Base-by-base conservation (phyloP, 2,888 invertebrate genomes). In the Thereva nobilitata region DNA sequence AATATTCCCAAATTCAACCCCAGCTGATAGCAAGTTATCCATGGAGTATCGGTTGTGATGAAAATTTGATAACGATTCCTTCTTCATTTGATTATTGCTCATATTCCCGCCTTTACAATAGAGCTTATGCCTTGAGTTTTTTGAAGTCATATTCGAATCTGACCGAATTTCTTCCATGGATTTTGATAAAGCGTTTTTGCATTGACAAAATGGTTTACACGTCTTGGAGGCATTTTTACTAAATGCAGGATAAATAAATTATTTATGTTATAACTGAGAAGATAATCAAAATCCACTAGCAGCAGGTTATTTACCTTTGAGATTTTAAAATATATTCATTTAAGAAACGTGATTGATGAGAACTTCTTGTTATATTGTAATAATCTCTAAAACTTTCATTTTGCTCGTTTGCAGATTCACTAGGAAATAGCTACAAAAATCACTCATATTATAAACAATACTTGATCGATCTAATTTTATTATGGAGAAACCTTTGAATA, bases 161-260 rank as follows among this genome's bases (percentile, higher is more conserved):
- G 86, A 85, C 54, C 89, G 83, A 9, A 90, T 87, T 75, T 90
- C 90, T 74, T 90, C 90, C 78, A 90, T 83, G 2, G 90, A 90
- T 65, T 88, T 85, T 10, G 90, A 89, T 54, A 89, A 83, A 10
- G 42, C 37, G 44, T 59, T 69, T 53, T 66, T 69, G 57, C 66
- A 68, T 57, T 8, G 35, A 12, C 53, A 64, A 12, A 64, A 40
- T 2, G 61, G 45, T 9, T 41, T 50, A 47, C 45, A 40, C n/a
- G 50, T 41, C 40, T 40, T 35, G 34, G 50, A 37, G 50, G 23
- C 40, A 41, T 61, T 61, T 61, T 50, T 61, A 50, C 61, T 61
- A 5, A 4, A 49, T 10, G 49, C 9, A 0, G 6, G 55, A 45
- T 37, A 59, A 59, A 61, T 8, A 49, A 12, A n/a, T 45, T 42